A percentile compares a stretch with the other conserved stretches of the same genome.
These are phyloP conservation scores for Thysanoteuthis rhombus DNA, from an alignment of 2,888 invertebrate species.

Conservation along the genomic window DNA sequence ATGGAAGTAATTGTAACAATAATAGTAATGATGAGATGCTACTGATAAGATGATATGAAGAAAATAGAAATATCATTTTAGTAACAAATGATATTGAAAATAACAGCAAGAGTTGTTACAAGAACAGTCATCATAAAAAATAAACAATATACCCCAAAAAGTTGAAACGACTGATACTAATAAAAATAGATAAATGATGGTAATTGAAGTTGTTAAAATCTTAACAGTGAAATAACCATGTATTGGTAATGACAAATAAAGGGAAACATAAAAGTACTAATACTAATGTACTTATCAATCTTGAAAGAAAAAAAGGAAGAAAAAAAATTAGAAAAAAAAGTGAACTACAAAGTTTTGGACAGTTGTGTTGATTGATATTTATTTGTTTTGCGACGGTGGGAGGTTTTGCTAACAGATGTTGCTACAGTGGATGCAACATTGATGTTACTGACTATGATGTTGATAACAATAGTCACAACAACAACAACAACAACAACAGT, in stretches of 20 bases:
- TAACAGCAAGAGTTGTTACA: background rate
- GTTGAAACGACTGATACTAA: background rate
- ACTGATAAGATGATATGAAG: too few relatives aligned
- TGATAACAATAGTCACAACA: background rate
- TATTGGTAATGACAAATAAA: background rate
- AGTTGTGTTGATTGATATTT: background rate
- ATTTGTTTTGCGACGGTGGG: background rate
- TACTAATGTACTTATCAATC: background rate
- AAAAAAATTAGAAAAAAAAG: background rate
- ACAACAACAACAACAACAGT: background rate
- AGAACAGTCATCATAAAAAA: background rate
- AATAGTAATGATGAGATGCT: too few relatives aligned
- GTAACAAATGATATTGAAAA: background rate
- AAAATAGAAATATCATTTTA: too few relatives aligned
- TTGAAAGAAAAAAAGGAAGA: background rate
- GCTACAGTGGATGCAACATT: background rate
- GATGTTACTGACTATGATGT: background rate
- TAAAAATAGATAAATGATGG: background rate
- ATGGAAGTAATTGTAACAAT: too few relatives aligned
- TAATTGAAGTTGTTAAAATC: background rate
- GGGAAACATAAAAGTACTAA: background rate
- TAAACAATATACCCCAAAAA: background rate
- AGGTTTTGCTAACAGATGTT: constrained; percentile 12
- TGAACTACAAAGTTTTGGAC: background rate
- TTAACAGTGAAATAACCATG: background rate